Evolutionary conservation across 2,113 vertebrate genomes (phyloP), one percentile per base, ranked within the genome.

Genomic region (Gallinago jamesoni): DNA sequence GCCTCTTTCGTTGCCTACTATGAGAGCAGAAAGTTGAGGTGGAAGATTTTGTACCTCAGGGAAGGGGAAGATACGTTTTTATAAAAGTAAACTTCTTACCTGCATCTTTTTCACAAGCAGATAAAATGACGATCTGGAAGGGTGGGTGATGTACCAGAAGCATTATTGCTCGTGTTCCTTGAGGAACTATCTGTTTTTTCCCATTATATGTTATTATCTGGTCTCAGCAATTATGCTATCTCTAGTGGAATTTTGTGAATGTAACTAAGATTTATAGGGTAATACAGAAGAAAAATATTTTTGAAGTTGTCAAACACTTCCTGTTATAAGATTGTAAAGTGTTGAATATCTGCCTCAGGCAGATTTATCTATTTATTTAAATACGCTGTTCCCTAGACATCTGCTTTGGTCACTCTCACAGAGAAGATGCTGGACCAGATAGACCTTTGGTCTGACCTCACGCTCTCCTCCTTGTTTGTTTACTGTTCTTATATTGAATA

Each of bases 301-400:
- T 86, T 84, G 39, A 94, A 95, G 75, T 94, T 96, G 96, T 93
- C 92, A 90, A 90, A 92, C 52, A 63, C 90, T 94, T 95, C 72
- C 53, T 88, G 64, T 68, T 95, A 12, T 89, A 94, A 90, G 52
- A 81, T 55, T 94, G 91, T 94, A 72, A 95, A 95, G 91, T 94
- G 92, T 87, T 74, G 93, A 77, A 55, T 93, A 88, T 92, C 79
- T 86, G 87, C 93, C 96, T 94, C 79, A 63, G 96, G 93, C 64
- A 68, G 80, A 90, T 94, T 75, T 94, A 94, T 94, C 92, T 91
- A 81, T 95, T 94, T 96, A 84, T 94, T 94, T 92, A 84, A 94
- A 94, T 87, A 91, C 66, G 48, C 69, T 75, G 21, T 89, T 96
- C 74, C 63, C 43, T 78, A 84, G 89, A 60, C 77, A 72, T 96